These are phyloP conservation scores for Amphipyra berbera DNA, from an alignment of 2,888 invertebrate species.

Conservation along the genomic window DNA sequence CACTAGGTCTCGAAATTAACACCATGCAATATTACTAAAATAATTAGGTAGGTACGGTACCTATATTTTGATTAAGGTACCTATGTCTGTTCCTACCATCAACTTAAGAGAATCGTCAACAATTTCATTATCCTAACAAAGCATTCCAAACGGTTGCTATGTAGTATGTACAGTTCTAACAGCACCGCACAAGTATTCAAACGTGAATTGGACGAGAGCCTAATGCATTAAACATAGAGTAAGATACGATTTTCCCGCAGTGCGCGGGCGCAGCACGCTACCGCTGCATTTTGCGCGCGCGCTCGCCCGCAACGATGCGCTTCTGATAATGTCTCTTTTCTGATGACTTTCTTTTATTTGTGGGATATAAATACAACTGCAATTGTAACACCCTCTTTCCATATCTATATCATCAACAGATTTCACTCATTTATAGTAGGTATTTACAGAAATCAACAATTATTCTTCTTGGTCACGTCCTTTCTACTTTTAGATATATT, in stretches of 20 bases:
- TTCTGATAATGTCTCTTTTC: slow-evolving; percentile 75
- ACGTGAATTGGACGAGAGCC: slow-evolving; percentile 54
- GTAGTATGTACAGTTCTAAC: slow-evolving; percentile 65
- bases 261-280: slow-evolving; percentile 70
- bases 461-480: no score
- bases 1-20: no score
- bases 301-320: slow-evolving; percentile 76
- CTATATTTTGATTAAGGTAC: no score
- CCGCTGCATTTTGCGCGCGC: slow-evolving; percentile 74
- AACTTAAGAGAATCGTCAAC: slow-evolving; percentile 7
- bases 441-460: not conserved
- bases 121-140: slow-evolving; percentile 25
- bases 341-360: slow-evolving; percentile 78
- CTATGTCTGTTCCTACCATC: not conserved
- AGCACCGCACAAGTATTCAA: slow-evolving; percentile 61
- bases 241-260: slow-evolving; percentile 78
- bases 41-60: no score
- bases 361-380: slow-evolving; percentile 40
- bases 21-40: no score
- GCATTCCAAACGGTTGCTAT: slow-evolving; percentile 43
- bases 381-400: slow-evolving; percentile 29
- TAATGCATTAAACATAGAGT: slow-evolving; percentile 79
- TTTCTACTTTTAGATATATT: no score
- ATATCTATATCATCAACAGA: slow-evolving; percentile 1
- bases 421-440: not conserved